phyloP scores from a whole-genome alignment of 2,888 invertebrate species.

The Prenolepis imparis region DNA sequence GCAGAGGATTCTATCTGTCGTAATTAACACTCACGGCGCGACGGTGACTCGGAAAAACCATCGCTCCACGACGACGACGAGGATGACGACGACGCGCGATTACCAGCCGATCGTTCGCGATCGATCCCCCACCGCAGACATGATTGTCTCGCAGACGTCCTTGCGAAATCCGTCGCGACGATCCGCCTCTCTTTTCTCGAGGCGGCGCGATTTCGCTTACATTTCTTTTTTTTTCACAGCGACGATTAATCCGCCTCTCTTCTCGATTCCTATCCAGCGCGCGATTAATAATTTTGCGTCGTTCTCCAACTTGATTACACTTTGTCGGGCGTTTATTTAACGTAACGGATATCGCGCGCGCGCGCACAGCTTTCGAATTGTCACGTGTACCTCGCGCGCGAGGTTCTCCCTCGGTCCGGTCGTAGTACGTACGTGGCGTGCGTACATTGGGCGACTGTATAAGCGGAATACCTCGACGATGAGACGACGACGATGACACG shows the following conservation, averaged over 20 bases:
- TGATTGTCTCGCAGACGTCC: constrained; percentile 21
- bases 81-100: constrained; percentile 6
- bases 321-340: background rate
- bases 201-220: background rate
- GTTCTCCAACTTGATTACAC: background rate
- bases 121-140: constrained; percentile 20
- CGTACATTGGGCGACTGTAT: background rate
- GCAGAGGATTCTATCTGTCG: background rate
- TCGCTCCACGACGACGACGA: background rate
- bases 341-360: background rate
- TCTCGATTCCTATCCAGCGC: background rate
- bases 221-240: background rate
- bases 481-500: constrained; percentile 59
- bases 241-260: background rate
- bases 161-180: constrained; percentile 29
- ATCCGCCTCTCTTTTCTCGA: background rate
- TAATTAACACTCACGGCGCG: constrained; percentile 2
- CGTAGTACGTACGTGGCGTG: constrained; percentile 9
- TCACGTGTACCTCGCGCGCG: constrained; percentile 60
- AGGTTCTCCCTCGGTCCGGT: constrained; percentile 47
- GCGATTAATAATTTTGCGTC: background rate
- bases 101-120: constrained; percentile 25
- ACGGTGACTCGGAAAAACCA: constrained; percentile 10
- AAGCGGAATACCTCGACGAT: constrained; percentile 30
- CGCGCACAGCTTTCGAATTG: constrained; percentile 2